These are phyloP conservation scores for Ips nitidus DNA, from an alignment of 1,140 invertebrate species.

Conservation along the genomic window DNA sequence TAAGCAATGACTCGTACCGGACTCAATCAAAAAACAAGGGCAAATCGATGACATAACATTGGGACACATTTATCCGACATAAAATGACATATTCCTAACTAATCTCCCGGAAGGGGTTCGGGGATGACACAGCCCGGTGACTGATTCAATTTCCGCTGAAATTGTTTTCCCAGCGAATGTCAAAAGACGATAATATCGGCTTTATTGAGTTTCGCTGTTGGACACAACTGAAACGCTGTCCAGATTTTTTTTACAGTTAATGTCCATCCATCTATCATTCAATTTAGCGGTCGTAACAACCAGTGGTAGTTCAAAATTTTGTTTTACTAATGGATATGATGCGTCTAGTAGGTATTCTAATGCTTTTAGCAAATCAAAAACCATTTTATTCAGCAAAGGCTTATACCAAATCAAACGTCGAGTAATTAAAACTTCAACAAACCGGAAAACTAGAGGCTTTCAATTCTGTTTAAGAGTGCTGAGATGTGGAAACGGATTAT, in stretches of 20 bases:
- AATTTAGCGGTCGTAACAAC: no score
- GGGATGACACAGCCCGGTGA: neutral
- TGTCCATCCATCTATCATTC: neutral
- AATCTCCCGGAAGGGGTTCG: neutral
- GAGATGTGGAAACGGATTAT: slow-evolving; percentile 15
- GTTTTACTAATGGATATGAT: no score
- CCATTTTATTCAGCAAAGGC: no score
- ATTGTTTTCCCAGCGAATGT: slow-evolving; percentile 4
- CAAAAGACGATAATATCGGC: neutral
- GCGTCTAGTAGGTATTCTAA: no score
- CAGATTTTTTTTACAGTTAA: neutral
- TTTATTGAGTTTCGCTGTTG: slow-evolving; percentile 1
- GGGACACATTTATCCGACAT: neutral
- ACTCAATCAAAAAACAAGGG: neutral
- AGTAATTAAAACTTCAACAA: slow-evolving; percentile 8
- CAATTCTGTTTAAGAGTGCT: slow-evolving; percentile 1
- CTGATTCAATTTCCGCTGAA: slow-evolving; percentile 6
- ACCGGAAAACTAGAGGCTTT: neutral
- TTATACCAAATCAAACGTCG: no score
- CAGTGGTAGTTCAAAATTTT: no score
- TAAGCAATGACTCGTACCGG: neutral
- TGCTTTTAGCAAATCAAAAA: no score
- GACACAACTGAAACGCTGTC: neutral
- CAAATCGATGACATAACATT: neutral
- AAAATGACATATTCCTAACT: slow-evolving; percentile 1